A percentile compares a stretch with the other conserved stretches of the same genome.
Conservation (phyloP, 2,888 invertebrate genomes). For the Cynaeus angustus region DNA sequence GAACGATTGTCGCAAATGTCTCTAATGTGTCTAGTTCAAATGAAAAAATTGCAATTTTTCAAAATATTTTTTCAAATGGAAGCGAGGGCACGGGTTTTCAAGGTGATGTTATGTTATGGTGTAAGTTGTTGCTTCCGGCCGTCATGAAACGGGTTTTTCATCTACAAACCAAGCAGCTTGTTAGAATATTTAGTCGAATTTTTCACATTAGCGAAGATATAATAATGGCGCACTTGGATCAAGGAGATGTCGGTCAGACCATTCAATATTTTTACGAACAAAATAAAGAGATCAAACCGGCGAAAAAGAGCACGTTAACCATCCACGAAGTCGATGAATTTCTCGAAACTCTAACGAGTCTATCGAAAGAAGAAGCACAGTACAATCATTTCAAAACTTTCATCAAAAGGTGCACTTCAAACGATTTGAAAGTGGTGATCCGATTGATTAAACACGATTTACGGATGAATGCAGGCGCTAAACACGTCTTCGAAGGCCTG, state of each 20-base stretch:
- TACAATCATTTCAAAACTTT: slow-evolving; percentile 83
- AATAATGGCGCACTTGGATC: slow-evolving; percentile 90
- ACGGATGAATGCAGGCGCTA: slow-evolving; percentile 93
- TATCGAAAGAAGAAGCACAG: slow-evolving; percentile 93
- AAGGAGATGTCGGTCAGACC: slow-evolving; percentile 92
- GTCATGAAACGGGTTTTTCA: slow-evolving; percentile 91
- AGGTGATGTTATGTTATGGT: slow-evolving; percentile 87
- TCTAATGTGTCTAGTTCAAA: slow-evolving; percentile 85
- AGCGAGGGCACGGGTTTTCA: slow-evolving; percentile 78
- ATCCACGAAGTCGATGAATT: slow-evolving; percentile 86
- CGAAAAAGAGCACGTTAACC: slow-evolving; percentile 80
- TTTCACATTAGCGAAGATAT: slow-evolving; percentile 83
- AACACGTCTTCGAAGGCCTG: slow-evolving; percentile 92
- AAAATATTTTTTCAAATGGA: slow-evolving; percentile 79
- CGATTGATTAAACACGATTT: slow-evolving; percentile 93
- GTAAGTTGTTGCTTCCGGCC: slow-evolving; percentile 87
- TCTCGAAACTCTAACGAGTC: slow-evolving; percentile 76
- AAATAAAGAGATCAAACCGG: slow-evolving; percentile 76
- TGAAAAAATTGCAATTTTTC: slow-evolving; percentile 85
- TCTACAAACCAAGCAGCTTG: slow-evolving; percentile 91
- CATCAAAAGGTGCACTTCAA: slow-evolving; percentile 82
- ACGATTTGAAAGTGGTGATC: slow-evolving; percentile 89
- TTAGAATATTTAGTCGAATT: slow-evolving; percentile 90
- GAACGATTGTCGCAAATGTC: slow-evolving; percentile 84
- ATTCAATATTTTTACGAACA: slow-evolving; percentile 84